These are phyloP conservation scores for Puffinus mauretanicus DNA, from an alignment of 2,113 vertebrate genomes.

Conservation along the genomic window DNA sequence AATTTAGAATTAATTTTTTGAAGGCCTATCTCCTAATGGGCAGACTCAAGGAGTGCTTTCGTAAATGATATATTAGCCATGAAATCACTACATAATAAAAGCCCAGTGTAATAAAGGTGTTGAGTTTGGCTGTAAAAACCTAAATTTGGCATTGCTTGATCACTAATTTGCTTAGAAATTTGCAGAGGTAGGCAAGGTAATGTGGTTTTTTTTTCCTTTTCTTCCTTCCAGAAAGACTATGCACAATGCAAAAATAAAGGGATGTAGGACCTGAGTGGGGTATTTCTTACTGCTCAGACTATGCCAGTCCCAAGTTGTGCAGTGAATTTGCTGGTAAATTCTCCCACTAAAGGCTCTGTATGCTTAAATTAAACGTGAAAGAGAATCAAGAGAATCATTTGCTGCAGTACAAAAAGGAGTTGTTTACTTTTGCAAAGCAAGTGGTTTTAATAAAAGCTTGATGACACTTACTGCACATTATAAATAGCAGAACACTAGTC, in stretches of 20 bases:
- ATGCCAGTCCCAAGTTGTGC: not conserved
- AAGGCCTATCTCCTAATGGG: not conserved
- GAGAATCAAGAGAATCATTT: not conserved
- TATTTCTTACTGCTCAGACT: not conserved
- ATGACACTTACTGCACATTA: constrained; percentile 19
- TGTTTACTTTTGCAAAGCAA: constrained; percentile 31
- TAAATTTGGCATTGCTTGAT: not conserved
- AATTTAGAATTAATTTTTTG: not conserved
- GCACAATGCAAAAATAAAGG: not conserved
- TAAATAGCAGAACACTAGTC: not conserved
- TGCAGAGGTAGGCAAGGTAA: not conserved
- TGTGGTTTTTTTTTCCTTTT: not conserved
- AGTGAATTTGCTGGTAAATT: not conserved
- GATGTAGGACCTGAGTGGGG: not conserved
- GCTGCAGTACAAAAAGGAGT: not conserved
- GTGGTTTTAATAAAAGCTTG: constrained; percentile 52
- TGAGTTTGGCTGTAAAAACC: not conserved
- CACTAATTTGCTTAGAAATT: not conserved
- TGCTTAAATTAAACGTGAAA: not conserved
- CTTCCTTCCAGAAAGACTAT: not conserved
- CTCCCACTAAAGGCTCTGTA: not conserved
- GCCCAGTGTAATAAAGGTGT: not conserved
- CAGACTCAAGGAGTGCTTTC: not conserved
- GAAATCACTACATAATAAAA: not conserved
- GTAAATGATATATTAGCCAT: not conserved